Percentiles rank a stretch among this genome's conserved stretches.
phyloP scores from a whole-genome alignment of 2,113 vertebrate species.

The Phycodurus eques region DNA sequence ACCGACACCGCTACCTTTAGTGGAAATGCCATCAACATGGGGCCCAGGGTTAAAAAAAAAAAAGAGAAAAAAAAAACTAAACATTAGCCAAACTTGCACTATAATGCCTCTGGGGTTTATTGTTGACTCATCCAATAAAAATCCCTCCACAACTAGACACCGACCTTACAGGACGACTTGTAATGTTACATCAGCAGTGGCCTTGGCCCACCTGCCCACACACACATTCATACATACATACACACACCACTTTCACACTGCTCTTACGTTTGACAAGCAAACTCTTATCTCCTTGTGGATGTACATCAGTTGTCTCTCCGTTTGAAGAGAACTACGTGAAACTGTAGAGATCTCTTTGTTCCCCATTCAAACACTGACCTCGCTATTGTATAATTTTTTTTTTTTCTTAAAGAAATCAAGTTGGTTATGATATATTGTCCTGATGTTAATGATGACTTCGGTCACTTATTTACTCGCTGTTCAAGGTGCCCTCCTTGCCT shows the following conservation, averaged over 20 bases:
- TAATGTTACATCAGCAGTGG: slow-evolving; percentile 64
- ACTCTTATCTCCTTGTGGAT: slow-evolving; percentile 65
- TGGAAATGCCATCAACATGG: slow-evolving; percentile 57
- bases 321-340: slow-evolving; percentile 57
- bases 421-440: slow-evolving; percentile 69
- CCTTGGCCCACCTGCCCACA: slow-evolving; percentile 55
- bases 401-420: slow-evolving; percentile 57
- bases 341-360: slow-evolving; percentile 57
- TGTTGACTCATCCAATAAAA: slow-evolving; percentile 54
- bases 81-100: slow-evolving; percentile 77
- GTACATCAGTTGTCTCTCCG: slow-evolving; percentile 51
- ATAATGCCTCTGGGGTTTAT: slow-evolving; percentile 65
- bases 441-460: slow-evolving; percentile 64
- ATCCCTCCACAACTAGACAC: slow-evolving; percentile 52
- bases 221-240: background rate
- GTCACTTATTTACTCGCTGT: slow-evolving; percentile 74
- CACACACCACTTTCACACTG: slow-evolving; percentile 57
- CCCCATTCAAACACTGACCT: slow-evolving; percentile 75
- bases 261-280: slow-evolving; percentile 73
- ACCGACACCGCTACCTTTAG: slow-evolving; percentile 52
- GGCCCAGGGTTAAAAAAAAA: slow-evolving; percentile 54
- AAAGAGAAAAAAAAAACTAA: slow-evolving; percentile 27
- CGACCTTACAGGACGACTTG: slow-evolving; percentile 52
- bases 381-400: slow-evolving; percentile 67
- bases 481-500: slow-evolving; percentile 68